Evolutionary conservation across 1,140 invertebrate genomes (phyloP), one percentile per base, ranked within the genome.

Genomic region (Zaprionus taronus): DNA sequence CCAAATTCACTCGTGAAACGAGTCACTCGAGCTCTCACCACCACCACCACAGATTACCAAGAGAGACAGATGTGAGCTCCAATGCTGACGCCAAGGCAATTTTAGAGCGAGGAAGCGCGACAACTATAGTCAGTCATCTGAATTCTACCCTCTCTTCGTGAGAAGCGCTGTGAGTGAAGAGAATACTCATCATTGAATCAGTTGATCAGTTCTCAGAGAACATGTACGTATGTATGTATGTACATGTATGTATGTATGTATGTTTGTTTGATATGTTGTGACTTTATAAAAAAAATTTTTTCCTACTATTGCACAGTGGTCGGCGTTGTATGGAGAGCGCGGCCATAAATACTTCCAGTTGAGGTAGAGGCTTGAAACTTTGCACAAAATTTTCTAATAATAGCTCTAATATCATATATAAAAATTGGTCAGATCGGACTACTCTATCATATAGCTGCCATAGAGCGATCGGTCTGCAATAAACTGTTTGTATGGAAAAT

Each of bases 121-220:
- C 34, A 20, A 41, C 72, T 49, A 75, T 71, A 75, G 67, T 51
- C 53, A 28, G 41, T 51, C 41, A 12, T 28, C 24, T 20, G 53
- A 31, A 44, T 75, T 75, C 72, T 75, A 71, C 67, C 58, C 53
- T 57, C 53, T 34, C 17, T 24, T 58, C 15, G 4, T 12, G 31
- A 51, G 53, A 75, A 53, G 11, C 51, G 5, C 9, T 60, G 24
- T 17, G 64, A 34, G 24, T 55, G n/a, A 22, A 31, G 58, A 55
- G 69, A 58, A 64, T 41, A 41, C 53, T 62, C 44, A 34, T 31
- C 7, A 60, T 34, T 64, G 41, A 70, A 64, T 20, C 47, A 49
- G 47, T 63, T 60, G 72, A 75, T 75, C 72, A 60, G 41, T 41
- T 71, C 67, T 75, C 72, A 41, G 38, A 36, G 20, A 17, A 64